Conservation (phyloP, 2,797 vertebrate genomes). For the Darevskia nairensis region DNA sequence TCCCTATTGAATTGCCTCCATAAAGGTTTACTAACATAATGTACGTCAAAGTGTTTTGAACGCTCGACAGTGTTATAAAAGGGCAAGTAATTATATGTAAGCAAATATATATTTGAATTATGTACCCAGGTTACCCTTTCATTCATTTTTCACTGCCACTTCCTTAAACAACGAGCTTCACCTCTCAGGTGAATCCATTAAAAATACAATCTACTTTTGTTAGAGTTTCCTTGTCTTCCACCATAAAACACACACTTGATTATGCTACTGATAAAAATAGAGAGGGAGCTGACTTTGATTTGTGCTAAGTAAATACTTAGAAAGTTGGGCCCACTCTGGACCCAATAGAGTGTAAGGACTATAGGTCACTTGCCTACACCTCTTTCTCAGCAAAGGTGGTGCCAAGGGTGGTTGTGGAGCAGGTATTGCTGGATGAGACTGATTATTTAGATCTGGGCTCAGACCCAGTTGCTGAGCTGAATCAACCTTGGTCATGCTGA, state of each 20-base stretch:
- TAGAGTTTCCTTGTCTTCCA: conserved; percentile 18
- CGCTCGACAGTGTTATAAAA: background rate
- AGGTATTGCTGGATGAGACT: too few species aligned
- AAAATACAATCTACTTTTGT: background rate
- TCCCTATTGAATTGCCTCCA: conserved; percentile 18
- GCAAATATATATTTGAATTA: background rate
- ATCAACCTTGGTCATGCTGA: too few species aligned
- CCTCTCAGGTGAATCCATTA: conserved; percentile 9
- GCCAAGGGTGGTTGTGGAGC: too few species aligned
- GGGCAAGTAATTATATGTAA: background rate
- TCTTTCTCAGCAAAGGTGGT: too few species aligned
- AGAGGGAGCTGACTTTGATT: background rate
- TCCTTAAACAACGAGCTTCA: rapidly evolving
- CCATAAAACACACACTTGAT: background rate
- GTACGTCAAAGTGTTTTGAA: background rate
- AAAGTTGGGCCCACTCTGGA: too few species aligned
- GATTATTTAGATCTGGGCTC: too few species aligned
- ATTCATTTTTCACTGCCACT: background rate
- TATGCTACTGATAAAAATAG: background rate
- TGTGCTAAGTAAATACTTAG: too few species aligned
- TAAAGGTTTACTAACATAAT: conserved; percentile 12
- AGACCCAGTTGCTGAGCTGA: too few species aligned
- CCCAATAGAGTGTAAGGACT: too few species aligned
- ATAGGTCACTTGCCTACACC: too few species aligned
- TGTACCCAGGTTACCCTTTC: background rate